phyloP scores from a whole-genome alignment of 1,140 invertebrate genomes.

The Musca vetustissima region DNA sequence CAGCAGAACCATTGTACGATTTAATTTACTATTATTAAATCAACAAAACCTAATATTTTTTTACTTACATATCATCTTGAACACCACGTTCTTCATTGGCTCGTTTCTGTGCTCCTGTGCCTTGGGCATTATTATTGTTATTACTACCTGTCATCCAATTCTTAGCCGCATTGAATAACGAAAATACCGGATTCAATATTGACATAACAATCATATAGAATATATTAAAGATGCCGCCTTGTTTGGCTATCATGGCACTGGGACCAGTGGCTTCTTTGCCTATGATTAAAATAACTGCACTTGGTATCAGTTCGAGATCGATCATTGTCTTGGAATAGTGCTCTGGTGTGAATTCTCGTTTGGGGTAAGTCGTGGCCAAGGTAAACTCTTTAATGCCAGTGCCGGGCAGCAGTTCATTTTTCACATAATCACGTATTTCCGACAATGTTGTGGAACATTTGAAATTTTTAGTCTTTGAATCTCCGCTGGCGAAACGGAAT shows the following conservation, averaged over 20 bases:
- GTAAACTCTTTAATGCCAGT: conserved; percentile 61
- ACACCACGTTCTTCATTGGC: conserved; percentile 26
- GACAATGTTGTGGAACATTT: conserved; percentile 51
- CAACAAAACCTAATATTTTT: too few species aligned
- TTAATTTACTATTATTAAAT: too few species aligned
- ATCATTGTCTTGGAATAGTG: conserved; percentile 66
- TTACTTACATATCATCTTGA: conserved; percentile 31
- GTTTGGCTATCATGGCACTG: conserved; percentile 39
- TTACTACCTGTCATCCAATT: conserved; percentile 7
- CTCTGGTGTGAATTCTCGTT: conserved; percentile 67
- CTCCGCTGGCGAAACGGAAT: conserved; percentile 80
- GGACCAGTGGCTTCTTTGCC: conserved; percentile 52
- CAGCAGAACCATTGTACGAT: too few species aligned
- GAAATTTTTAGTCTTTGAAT: conserved; percentile 56
- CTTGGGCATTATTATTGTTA: not conserved
- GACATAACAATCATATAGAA: conserved; percentile 49
- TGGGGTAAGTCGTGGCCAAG: conserved; percentile 78
- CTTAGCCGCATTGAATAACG: conserved; percentile 45
- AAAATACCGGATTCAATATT: conserved; percentile 52
- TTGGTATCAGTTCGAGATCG: conserved; percentile 75
- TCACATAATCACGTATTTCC: conserved; percentile 49
- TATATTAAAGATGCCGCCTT: conserved; percentile 33
- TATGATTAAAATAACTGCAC: conserved; percentile 76
- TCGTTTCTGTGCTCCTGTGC: conserved; percentile 26
- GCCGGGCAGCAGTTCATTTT: conserved; percentile 38